Base-by-base conservation (phyloP, 2,888 invertebrate species). In the Rosalia funebris region DNA sequence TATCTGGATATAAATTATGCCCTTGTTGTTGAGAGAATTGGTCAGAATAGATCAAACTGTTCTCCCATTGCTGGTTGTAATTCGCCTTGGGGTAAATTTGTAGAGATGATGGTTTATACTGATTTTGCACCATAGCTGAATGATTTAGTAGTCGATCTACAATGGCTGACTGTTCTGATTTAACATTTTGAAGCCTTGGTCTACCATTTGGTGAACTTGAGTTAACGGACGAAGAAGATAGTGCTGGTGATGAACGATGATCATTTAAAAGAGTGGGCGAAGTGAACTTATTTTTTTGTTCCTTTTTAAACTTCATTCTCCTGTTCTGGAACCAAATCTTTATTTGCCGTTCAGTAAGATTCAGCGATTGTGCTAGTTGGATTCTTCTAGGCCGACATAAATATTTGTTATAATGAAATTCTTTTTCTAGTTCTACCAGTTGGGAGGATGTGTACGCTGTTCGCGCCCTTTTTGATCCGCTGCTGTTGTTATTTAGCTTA, bases 251-350 rank as follows among this genome's bases (percentile, higher is more conserved):
- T 12, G 60, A 81, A 83, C 15, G 74, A 72, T 2, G 82, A 79
- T 14, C 82, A 80, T 17, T 41, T 14, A 25, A 42, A 17, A 59
- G 32, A 82, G 41, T 14, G 20, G 57, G 42, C 14, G 62, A 46
- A 11, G n/a, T n/a, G n/a, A 58, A 34, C 31, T 69, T 63, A 65
- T 73, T 66, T 71, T 78, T 65, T 62, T 75, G 81, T 62, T 89
- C 89, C 71, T 90, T 91, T 75, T 91, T 91, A 75, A 83, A 85
- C 68, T 91, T 91, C 92, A 93, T 93, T 2, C 93, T 83, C 12
- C 92, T 83, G 74, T 93, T 93, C 77, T 94, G 93, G 77, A 93
- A 94, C 93, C 93, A 93, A 66, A 93, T 92, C 79, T 94, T 93
- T 55, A 94, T 91, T 79, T 94, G 93, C 17, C 92, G 82, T 74